Conservation (phyloP, 2,888 invertebrate genomes). For the Synergus laeviventris region DNA sequence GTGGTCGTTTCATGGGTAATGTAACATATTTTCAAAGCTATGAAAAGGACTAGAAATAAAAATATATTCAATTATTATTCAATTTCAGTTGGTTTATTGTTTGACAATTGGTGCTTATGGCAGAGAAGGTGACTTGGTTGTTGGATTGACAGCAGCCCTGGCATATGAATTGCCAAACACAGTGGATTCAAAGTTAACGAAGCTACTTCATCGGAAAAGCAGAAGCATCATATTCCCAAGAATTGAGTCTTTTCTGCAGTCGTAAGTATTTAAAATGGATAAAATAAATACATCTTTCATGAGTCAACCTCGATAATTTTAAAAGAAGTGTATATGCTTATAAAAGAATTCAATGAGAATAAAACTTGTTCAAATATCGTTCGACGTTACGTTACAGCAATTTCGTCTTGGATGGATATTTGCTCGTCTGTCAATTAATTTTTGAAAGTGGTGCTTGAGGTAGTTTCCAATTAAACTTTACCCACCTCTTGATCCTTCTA, state of each 20-base stretch:
- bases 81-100: slow-evolving; percentile 78
- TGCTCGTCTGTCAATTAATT: slow-evolving; percentile 29
- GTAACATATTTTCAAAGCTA: background rate
- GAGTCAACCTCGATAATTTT: background rate
- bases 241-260: slow-evolving; percentile 80
- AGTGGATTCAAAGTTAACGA: slow-evolving; percentile 65
- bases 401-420: slow-evolving; percentile 2
- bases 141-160: slow-evolving; percentile 86
- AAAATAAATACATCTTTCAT: background rate
- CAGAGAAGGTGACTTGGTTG: slow-evolving; percentile 79
- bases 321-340: background rate
- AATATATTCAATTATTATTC: background rate
- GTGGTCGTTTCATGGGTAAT: background rate
- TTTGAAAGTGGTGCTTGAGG: slow-evolving; percentile 36
- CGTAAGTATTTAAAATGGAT: slow-evolving; percentile 77
- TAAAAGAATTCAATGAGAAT: background rate
- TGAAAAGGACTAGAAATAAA: background rate
- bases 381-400: background rate
- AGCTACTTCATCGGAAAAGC: slow-evolving; percentile 79
- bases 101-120: slow-evolving; percentile 79
- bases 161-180: slow-evolving; percentile 85
- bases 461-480: slow-evolving; percentile 53
- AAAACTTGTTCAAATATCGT: slow-evolving; percentile 22
- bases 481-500: slow-evolving; percentile 52
- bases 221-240: slow-evolving; percentile 80